Evolutionary conservation across 2,888 invertebrate genomes (phyloP).

Genomic region (Meiosimyza platycephala): DNA sequence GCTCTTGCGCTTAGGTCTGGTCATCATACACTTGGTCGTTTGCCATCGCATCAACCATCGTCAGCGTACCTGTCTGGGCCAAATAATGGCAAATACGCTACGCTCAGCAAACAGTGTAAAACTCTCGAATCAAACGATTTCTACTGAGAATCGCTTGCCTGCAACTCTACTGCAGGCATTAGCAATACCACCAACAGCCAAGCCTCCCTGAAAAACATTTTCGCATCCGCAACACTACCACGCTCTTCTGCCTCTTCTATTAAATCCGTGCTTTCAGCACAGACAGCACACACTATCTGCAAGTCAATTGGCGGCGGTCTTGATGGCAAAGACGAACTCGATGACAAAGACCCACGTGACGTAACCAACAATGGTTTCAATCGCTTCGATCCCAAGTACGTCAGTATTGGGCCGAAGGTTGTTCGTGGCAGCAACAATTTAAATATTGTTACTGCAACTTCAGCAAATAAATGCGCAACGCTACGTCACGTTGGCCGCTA

Average conservation of each 20-base stretch:
- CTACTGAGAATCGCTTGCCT: conserved; percentile 84
- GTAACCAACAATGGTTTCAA: conserved; percentile 67
- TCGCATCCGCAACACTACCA: conserved; percentile 64
- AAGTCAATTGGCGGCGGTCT: conserved; percentile 61
- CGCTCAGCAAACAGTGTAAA: conserved; percentile 95
- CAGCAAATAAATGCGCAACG: conserved; percentile 66
- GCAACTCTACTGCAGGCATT: conserved; percentile 70
- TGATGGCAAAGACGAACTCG: conserved; percentile 52
- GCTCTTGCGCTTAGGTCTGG: conserved; percentile 58
- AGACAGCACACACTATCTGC: conserved; percentile 61
- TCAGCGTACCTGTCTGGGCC: conserved; percentile 71
- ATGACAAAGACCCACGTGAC: conserved; percentile 66
- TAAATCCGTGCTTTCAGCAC: conserved; percentile 62
- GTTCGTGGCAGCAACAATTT: conserved; percentile 64
- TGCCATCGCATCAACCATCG: conserved; percentile 68
- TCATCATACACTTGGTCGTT: conserved; percentile 75
- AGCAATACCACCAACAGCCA: conserved; percentile 55
- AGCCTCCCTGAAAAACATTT: conserved; percentile 62
- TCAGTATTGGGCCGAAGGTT: conserved; percentile 67
- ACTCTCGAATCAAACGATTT: conserved; percentile 92
- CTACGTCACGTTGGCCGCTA: conserved; percentile 67
- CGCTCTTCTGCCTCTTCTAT: conserved; percentile 65
- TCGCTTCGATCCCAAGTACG: conserved; percentile 68
- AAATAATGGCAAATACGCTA: conserved; percentile 90
- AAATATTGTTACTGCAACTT: conserved; percentile 60